Evolutionary conservation across 1,140 invertebrate genomes (phyloP).

Genomic region (Hesperophylax magnus): DNA sequence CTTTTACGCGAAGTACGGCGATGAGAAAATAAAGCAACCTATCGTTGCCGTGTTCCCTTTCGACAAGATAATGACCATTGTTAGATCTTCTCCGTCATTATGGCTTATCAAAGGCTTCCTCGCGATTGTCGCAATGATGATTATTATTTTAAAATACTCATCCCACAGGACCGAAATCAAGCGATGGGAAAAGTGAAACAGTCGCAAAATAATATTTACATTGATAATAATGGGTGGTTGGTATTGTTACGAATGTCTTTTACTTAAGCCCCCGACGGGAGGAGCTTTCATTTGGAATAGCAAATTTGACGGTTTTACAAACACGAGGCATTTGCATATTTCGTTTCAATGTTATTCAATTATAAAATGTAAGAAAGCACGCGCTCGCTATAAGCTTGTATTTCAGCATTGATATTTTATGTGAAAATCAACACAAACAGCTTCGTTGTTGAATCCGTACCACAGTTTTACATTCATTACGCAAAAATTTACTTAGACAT

Average conservation of each 20-base stretch:
- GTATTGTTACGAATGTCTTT: slow-evolving; percentile 31
- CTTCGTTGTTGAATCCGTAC: neutral
- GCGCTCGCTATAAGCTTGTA: neutral
- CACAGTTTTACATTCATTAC: neutral
- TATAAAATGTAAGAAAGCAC: slow-evolving; percentile 41
- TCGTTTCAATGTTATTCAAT: slow-evolving; percentile 48
- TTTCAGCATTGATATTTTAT: neutral
- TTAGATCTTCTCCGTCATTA: slow-evolving; percentile 15
- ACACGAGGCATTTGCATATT: slow-evolving; percentile 46
- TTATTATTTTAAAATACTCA: slow-evolving; percentile 45
- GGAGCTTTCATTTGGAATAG: slow-evolving; percentile 42
- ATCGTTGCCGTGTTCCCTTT: neutral
- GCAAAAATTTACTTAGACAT: neutral
- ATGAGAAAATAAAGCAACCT: slow-evolving; percentile 6
- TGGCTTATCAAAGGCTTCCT: slow-evolving; percentile 28
- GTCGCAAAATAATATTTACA: slow-evolving; percentile 55
- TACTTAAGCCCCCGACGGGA: slow-evolving; percentile 3
- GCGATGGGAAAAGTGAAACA: slow-evolving; percentile 33
- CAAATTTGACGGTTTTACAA: slow-evolving; percentile 51
- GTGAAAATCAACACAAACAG: slow-evolving; percentile 8
- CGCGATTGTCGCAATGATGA: slow-evolving; percentile 27
- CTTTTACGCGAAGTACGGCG: neutral
- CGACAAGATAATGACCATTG: slow-evolving; percentile 16
- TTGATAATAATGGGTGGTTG: slow-evolving; percentile 47
- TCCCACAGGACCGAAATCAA: slow-evolving; percentile 29